These are phyloP conservation scores for Porites lutea DNA, from an alignment of 64 coral and sea anemone genomes.

Conservation along the genomic window DNA sequence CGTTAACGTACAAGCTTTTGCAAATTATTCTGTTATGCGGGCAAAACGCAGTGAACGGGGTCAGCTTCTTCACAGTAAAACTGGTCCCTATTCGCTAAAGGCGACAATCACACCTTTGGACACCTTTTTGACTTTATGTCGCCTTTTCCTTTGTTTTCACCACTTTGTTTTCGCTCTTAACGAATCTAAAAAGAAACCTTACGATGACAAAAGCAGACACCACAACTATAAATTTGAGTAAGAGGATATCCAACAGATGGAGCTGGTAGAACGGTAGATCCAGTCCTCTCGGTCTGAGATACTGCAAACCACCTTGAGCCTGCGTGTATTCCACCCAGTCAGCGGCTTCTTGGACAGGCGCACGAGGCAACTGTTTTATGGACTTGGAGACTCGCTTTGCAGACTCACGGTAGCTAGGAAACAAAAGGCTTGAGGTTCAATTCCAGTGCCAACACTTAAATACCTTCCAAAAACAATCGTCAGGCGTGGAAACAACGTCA, in stretches of 20 bases:
- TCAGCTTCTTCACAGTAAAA: no score
- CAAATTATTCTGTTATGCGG: no score
- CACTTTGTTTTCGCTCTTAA: not conserved
- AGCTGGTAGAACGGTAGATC: conserved; percentile 54
- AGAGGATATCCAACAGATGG: conserved; percentile 34
- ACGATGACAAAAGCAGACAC: not conserved
- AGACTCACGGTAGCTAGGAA: conserved; percentile 15
- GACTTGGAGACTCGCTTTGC: conserved; percentile 8
- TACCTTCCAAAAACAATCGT: no score
- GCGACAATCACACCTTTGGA: not conserved
- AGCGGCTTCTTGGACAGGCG: conserved; percentile 43
- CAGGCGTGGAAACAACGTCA: no score
- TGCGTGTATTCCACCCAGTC: conserved; percentile 47
- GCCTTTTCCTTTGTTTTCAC: not conserved
- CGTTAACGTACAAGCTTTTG: no score
- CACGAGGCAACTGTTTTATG: conserved; percentile 4
- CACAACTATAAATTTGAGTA: not conserved
- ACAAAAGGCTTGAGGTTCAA: not conserved
- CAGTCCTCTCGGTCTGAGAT: conserved; percentile 34
- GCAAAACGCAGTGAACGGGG: no score
- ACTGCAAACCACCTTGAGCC: conserved; percentile 13
- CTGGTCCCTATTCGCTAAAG: not conserved
- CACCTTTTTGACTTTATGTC: not conserved
- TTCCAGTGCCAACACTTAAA: no score
- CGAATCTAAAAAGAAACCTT: not conserved